A percentile compares a stretch with the other conserved stretches of the same genome.
phyloP scores from a whole-genome alignment of 1,140 invertebrate genomes.

The Arctopsyche grandis region DNA sequence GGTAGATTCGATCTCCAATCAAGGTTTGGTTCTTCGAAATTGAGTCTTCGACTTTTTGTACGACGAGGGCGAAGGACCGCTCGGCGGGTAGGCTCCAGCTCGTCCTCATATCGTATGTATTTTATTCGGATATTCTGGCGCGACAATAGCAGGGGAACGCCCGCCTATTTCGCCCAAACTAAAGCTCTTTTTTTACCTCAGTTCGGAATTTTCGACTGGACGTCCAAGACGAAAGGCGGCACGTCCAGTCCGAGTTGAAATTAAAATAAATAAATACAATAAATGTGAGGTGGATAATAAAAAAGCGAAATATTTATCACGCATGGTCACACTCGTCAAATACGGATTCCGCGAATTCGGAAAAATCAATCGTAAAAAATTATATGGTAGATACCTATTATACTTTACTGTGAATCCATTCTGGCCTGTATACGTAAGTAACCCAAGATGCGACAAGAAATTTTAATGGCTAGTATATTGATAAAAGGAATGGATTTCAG shows the following conservation, averaged over 20 bases:
- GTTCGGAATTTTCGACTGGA: background rate
- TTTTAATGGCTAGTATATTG: too few species aligned
- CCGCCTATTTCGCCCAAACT: conserved; percentile 11
- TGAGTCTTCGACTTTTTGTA: conserved; percentile 41
- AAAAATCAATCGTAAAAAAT: background rate
- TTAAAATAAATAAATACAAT: conserved; percentile 1
- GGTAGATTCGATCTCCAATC: background rate
- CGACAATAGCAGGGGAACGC: conserved; percentile 38
- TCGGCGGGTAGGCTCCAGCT: background rate
- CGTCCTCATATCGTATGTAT: conserved; percentile 39
- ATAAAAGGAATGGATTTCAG: too few species aligned
- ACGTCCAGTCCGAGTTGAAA: background rate
- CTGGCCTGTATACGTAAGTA: too few species aligned
- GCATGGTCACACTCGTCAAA: conserved; percentile 21
- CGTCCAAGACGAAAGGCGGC: background rate
- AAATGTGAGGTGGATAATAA: background rate
- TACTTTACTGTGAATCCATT: too few species aligned
- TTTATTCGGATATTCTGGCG: conserved; percentile 31
- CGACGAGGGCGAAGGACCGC: background rate
- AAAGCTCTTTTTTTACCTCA: background rate
- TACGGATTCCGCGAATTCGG: background rate
- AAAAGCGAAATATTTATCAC: conserved; percentile 1
- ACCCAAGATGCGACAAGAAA: too few species aligned
- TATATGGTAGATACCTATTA: too few species aligned
- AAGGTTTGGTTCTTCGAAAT: background rate